Evolutionary conservation across 2,888 invertebrate species (phyloP), one percentile per base, ranked within the genome.

Genomic region (Masnerella sp.): DNA sequence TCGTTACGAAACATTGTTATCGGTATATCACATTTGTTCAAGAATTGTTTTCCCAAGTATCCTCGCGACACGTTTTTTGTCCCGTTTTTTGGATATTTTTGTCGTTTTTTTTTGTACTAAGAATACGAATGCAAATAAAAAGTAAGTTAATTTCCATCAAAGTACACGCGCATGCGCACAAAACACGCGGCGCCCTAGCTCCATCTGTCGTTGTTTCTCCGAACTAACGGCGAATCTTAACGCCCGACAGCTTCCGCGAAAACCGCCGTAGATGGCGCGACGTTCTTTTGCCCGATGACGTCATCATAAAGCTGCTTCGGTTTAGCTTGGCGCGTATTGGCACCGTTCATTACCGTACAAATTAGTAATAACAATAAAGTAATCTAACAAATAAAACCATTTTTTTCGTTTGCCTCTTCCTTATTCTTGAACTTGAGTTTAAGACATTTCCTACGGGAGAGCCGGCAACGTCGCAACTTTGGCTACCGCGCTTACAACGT

Each of bases 21-120:
- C 49, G 38, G 11, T 59, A 71, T 71, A 71, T 71, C 71, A 71
- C 71, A 71, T 65, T n/a, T 71, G 52, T 71, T 65, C 64, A 71
- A 71, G 64, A 71, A 64, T 65, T 71, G 42, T 51, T 28, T 30
- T 12, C 17, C 20, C 5, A 43, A n/a, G 9, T 32, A 11, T n/a
- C n/a, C n/a, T 11, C 32, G 32, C n/a, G 32, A 32, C 4, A 32
- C 17, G 14, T 40, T 12, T 9, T 18, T 14, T 47, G 5, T 22
- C 12, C 4, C 11, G 11, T 56, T 49, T 62, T 56, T 32, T n/a
- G n/a, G n/a, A n/a, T n/a, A n/a, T n/a, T 68, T 20, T 52, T 25
- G 30, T 61, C n/a, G n/a, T n/a, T n/a, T n/a, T 47, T 34, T 56
- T 65, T 65, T 65, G 47, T 59, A 68, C 22, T 68, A 68, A 68